phyloP scores from a whole-genome alignment of 2,113 vertebrate species.

The Heterotilapia buettikoferi region DNA sequence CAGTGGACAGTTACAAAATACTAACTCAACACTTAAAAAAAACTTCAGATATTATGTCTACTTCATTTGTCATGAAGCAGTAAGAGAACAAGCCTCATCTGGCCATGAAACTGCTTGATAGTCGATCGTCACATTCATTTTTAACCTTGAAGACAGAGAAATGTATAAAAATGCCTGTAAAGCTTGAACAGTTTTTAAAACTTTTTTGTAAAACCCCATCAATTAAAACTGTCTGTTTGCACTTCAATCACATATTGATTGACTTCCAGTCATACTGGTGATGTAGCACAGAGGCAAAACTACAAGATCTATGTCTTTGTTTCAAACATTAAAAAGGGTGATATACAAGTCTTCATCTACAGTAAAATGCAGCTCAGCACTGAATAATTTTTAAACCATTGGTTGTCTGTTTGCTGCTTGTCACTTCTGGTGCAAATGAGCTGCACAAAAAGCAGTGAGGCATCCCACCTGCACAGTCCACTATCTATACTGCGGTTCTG shows the following conservation, averaged over 20 bases:
- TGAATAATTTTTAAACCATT: fast-evolving
- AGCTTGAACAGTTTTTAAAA: neutral
- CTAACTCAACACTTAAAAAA: neutral
- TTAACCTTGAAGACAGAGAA: neutral
- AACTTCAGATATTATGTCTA: neutral
- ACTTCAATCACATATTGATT: neutral
- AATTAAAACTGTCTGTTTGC: neutral
- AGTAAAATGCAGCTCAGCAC: neutral
- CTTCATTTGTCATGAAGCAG: neutral
- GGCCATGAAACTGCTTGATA: neutral
- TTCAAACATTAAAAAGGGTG: neutral
- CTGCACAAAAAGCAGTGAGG: neutral
- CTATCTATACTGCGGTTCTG: neutral
- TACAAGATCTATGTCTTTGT: neutral
- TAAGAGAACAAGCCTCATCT: neutral
- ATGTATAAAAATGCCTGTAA: neutral
- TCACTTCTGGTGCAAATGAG: neutral
- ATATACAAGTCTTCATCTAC: neutral
- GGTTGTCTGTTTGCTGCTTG: neutral
- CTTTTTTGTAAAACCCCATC: neutral
- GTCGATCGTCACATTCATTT: neutral
- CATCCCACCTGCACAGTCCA: neutral
- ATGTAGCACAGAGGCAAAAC: neutral
- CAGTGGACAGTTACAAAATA: neutral
- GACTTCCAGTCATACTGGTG: neutral